These are phyloP conservation scores for Notolepis coatsorum DNA, from an alignment of 2,797 vertebrate species.

Conservation along the genomic window DNA sequence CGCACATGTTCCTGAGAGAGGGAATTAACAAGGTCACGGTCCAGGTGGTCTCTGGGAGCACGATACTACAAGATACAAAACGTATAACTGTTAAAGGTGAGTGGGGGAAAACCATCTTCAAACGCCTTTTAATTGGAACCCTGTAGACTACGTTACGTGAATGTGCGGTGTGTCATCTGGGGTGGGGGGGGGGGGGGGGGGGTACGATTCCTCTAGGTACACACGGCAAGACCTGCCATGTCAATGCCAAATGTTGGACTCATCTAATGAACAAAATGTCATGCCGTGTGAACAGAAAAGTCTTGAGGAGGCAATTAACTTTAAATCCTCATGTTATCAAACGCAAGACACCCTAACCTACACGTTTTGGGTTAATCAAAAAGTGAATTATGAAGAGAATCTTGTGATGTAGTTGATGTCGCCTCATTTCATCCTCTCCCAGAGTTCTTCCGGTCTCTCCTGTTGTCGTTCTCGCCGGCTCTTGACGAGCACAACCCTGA, in stretches of 20 bases:
- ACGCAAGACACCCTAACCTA: constrained; percentile 27
- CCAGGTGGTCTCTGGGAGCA: constrained; percentile 90
- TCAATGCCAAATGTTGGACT: constrained; percentile 52
- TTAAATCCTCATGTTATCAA: constrained; percentile 58
- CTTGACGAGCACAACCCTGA: constrained; percentile 97
- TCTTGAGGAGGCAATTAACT: constrained; percentile 73
- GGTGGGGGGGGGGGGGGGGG: constrained; percentile 34
- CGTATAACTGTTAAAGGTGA: constrained; percentile 93
- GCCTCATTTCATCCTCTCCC: constrained; percentile 26
- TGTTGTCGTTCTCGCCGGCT: constrained; percentile 93
- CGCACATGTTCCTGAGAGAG: constrained; percentile 83
- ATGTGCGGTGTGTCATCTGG: constrained; percentile 58
- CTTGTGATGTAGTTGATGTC: too few species aligned
- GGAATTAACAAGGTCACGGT: constrained; percentile 91
- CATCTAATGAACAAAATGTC: constrained; percentile 73
- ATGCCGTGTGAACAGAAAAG: constrained; percentile 52
- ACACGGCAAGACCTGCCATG: constrained; percentile 15
- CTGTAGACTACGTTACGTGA: constrained; percentile 59
- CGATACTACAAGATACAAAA: constrained; percentile 92
- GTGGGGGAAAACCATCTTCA: constrained; percentile 50
- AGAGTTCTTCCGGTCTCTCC: constrained; percentile 96
- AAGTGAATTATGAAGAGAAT: constrained; percentile 41
- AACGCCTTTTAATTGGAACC: constrained; percentile 61
- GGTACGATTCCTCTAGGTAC: constrained; percentile 42
- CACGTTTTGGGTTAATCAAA: constrained; percentile 62